Conservation (phyloP, 2,797 vertebrate species). For the Spondyliosoma cantharus region DNA sequence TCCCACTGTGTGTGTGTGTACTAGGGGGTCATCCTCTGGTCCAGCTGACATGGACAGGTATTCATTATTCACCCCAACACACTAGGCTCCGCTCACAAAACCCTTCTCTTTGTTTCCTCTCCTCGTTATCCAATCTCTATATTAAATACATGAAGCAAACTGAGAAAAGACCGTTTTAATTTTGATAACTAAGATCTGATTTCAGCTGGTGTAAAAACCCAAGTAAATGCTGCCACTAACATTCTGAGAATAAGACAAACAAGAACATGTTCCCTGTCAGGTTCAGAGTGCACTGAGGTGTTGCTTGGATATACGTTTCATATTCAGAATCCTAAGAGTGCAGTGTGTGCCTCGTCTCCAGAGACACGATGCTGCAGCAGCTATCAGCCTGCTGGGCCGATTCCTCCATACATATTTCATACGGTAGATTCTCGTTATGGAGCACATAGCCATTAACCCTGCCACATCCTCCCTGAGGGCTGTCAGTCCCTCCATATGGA, state of each 20-base stretch:
- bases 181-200: not conserved
- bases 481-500: conserved; percentile 47
- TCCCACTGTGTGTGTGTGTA: conserved; percentile 2
- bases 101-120: conserved; percentile 26
- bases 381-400: conserved; percentile 46
- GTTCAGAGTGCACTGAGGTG: conserved; percentile 20
- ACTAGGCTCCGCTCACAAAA: conserved; percentile 10
- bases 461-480: conserved; percentile 48
- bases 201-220: not conserved
- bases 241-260: not conserved
- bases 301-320: conserved; percentile 12
- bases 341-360: conserved; percentile 38
- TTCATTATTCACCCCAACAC: conserved; percentile 33
- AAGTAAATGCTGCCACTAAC: not conserved
- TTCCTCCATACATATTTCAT: conserved; percentile 77
- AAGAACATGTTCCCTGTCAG: not conserved
- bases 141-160: conserved; percentile 2
- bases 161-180: not conserved
- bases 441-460: conserved; percentile 60
- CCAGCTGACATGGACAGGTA: not conserved
- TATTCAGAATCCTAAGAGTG: conserved; percentile 30
- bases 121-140: conserved; percentile 22
- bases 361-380: conserved; percentile 48
- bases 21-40: conserved; percentile 4
- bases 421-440: conserved; percentile 58